Evolutionary conservation across 2,113 vertebrate genomes (phyloP), one percentile per base, ranked within the genome.

Genomic region (Hypomesus transpacificus): DNA sequence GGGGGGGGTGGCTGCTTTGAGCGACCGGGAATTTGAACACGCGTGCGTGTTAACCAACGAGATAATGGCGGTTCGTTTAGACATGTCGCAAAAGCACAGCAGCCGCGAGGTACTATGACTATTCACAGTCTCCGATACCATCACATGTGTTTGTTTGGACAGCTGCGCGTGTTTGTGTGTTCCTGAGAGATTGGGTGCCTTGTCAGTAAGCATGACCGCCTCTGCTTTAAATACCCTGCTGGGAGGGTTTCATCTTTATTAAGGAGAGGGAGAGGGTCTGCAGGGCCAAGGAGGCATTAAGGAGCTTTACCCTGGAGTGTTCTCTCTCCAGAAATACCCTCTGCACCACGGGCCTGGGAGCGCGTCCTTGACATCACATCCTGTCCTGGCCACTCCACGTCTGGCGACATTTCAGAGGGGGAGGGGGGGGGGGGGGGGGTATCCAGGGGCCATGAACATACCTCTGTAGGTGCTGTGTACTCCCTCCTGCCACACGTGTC

Each of bases 221-320:
- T 65, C 63, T 21, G n/a, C 63, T 65, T 46, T 46, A 64, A 64
- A 64, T 64, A 39, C 61, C 20, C 31, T 64, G 31, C 31, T 39
- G 26, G 28, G 61, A 18, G 31, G 39, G 61, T 34, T 64, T 26
- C 14, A 31, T 62, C 16, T 64, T 31, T 34, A 39, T 28, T 9
- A 34, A 39, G 26, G 28, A 3, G 16, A 21, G n/a, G 31, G 31
- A 60, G 69, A 51, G 60, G 68, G 53, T 57, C n/a, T 34, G 39
- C 31, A 24, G 22, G 31, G 57, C 31, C 34, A 7, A 34, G 34
- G 61, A 53, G 66, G 73, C 75, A 79, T 75, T 79, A 75, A 71
- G 64, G 26, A 70, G 73, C 65, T 79, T 75, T 80, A 70, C 51
- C 24, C 39, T 61, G 64, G 21, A n/a, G 69, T 62, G 52, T 71